Conservation (phyloP, 37 sponge, comb jelly and placozoan species). For the Chondrilla cf. caribensis region DNA sequence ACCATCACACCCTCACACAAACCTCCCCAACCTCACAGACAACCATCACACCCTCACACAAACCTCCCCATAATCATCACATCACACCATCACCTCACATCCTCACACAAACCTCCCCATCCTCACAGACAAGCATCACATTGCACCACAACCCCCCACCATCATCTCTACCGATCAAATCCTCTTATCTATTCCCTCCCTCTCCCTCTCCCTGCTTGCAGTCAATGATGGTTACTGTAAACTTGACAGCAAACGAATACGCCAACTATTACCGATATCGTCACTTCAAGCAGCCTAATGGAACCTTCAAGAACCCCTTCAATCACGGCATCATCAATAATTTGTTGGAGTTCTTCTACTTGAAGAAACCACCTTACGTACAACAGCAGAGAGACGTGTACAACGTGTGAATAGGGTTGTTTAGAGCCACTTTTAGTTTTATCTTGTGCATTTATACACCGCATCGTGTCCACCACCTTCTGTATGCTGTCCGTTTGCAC, state of each 20-base stretch:
- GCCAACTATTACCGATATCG: constrained; percentile 65
- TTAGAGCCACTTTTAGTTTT: neutral
- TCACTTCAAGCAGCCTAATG: constrained; percentile 60
- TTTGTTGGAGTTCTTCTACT: constrained; percentile 68
- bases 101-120: neutral
- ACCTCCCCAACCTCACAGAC: too few relatives aligned
- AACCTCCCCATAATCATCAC: too few relatives aligned
- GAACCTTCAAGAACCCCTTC: constrained; percentile 76
- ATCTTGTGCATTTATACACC: too few relatives aligned
- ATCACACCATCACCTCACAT: neutral
- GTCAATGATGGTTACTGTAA: constrained; percentile 38
- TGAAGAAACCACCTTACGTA: constrained; percentile 37
- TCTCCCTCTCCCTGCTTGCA: constrained; percentile 16
- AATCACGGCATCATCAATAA: constrained; percentile 69
- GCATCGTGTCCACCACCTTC: too few relatives aligned
- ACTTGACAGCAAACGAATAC: constrained; percentile 82
- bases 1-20: too few relatives aligned
- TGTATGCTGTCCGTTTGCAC: too few relatives aligned
- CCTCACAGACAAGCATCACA: neutral
- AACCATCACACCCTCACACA: too few relatives aligned
- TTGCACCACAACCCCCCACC: neutral
- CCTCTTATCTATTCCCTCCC: neutral
- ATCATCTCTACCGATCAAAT: neutral
- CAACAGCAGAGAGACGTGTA: neutral
- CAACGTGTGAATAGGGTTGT: neutral